phyloP scores from a whole-genome alignment of 2,888 invertebrate genomes.

The Platycheirus albimanus region DNA sequence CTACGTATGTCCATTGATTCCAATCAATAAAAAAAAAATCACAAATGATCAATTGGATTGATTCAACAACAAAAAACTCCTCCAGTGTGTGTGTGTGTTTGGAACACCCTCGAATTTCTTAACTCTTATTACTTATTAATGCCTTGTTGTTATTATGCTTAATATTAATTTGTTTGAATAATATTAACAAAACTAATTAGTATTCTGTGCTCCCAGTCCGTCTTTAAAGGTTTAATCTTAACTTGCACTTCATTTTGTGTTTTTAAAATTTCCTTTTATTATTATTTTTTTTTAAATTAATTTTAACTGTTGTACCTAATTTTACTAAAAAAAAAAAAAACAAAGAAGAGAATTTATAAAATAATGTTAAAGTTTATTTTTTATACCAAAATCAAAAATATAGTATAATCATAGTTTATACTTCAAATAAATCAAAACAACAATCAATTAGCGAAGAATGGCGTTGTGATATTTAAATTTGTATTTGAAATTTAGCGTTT shows the following conservation, averaged over 20 bases:
- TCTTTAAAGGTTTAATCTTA: slow-evolving; percentile 1
- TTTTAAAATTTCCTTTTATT: neutral
- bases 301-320: slow-evolving; percentile 61
- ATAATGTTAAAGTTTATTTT: slow-evolving; percentile 67
- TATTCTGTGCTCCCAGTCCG: slow-evolving; percentile 29
- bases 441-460: neutral
- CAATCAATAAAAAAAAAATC: slow-evolving; percentile 15
- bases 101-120: slow-evolving; percentile 55
- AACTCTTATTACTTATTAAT: slow-evolving; percentile 38
- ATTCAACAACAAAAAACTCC: slow-evolving; percentile 35
- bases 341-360: slow-evolving; percentile 18
- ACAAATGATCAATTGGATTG: slow-evolving; percentile 32
- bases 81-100: slow-evolving; percentile 12
- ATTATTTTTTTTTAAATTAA: slow-evolving; percentile 18
- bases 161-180: slow-evolving; percentile 9
- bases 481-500: slow-evolving; percentile 33
- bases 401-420: slow-evolving; percentile 38
- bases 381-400: slow-evolving; percentile 52
- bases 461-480: neutral
- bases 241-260: slow-evolving; percentile 2
- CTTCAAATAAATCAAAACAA: slow-evolving; percentile 17
- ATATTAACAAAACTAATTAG: slow-evolving; percentile 41
- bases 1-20: slow-evolving; percentile 62
- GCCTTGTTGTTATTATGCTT: slow-evolving; percentile 45
- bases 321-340: slow-evolving; percentile 41